Evolutionary conservation across 2,888 invertebrate species (phyloP), one percentile per base, ranked within the genome.

Genomic region (Phyllotreta cruciferae): DNA sequence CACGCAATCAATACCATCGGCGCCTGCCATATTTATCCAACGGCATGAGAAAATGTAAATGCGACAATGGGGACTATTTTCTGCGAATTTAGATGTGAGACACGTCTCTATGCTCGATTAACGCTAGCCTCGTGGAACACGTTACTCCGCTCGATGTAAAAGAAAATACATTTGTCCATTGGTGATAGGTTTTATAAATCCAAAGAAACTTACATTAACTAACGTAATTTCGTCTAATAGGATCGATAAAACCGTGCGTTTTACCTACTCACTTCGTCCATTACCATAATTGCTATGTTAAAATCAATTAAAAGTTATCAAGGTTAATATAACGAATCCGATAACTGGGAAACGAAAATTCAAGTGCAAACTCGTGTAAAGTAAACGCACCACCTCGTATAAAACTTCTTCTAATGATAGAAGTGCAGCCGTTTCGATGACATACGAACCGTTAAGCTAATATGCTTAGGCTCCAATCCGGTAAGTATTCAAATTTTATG

Each of bases 381-480:
- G 35, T 3, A 49, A 49, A 24, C 36, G 35, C 0, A 6, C 47
- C 47, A 47, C 47, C 45, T 47, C 39, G 11, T 50, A 6, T 38
- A 35, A 49, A 49, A 37, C 41, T 50, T 36, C 24, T 58, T 58
- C 58, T 34, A 58, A 58, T 41, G 52, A 52, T 58, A 39, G 34
- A n/a, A n/a, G 34, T 14, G n/a, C 24, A 57, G 57, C 42, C 57
- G 50, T 58, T 58, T 58, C 58, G 58, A 58, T 58, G 58, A 58
- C 58, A 58, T 50, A 52, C 52, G 58, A 52, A 50, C 47, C 58
- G 58, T 58, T 58, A 58, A 58, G 47, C 52, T 58, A 58, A 58
- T 58, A 41, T 50, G 52, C 52, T 44, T 58, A 42, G 58, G 34
- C 35, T 58, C 36, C 58, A 24, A 56, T 58, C 58, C 37, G 41